Evolutionary conservation across 2,113 vertebrate species (phyloP), one percentile per base, ranked within the genome.

Genomic region (Poecilia latipinna): DNA sequence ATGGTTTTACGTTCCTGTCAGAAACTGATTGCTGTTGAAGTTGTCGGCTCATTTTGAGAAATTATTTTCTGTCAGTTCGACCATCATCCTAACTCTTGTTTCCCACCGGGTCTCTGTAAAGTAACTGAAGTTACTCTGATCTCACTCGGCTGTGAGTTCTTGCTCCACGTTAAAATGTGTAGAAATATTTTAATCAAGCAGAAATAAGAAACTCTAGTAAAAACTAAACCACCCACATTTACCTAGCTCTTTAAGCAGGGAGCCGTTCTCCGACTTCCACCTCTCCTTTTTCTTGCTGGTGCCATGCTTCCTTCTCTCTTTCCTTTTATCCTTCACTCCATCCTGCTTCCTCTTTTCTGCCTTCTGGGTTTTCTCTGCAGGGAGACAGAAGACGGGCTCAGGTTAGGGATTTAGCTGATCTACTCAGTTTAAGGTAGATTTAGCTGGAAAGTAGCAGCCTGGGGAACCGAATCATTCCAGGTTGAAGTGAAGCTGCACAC

Each of bases 181-280:
- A 24, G 0, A 24, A 54, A 10, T 54, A n/a, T n/a, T 54, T 54
- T n/a, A 54, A 54, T 54, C 22, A n/a, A 54, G 51, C 51, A 54
- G 6, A 54, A 54, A 54, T 54, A n/a, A 54, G 1, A 19, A n/a
- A 17, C 22, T 54, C 13, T 51, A 54, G 51, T n/a, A 54, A 3
- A 54, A 54, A 24, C 7, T 5, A 1, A 15, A 1, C 6, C 66
- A 75, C 37, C 79, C 33, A 80, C 39, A 65, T 73, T 65, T 95
- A 99, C 97, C 97, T 90, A 98, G 93, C 85, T 97, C 96, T 93
- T 96, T 96, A 81, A 99, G 95, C 26, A 98, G 95, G n/a, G 96
- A 96, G 86, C 95, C 94, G 8, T 94, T 95, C 79, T 96, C 94
- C 68, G 96, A 91, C 94, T 96, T 97, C 92, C 95, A 94, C 89